Evolutionary conservation across 2,888 invertebrate species (phyloP).

Genomic region (Podotricha telesiphe): DNA sequence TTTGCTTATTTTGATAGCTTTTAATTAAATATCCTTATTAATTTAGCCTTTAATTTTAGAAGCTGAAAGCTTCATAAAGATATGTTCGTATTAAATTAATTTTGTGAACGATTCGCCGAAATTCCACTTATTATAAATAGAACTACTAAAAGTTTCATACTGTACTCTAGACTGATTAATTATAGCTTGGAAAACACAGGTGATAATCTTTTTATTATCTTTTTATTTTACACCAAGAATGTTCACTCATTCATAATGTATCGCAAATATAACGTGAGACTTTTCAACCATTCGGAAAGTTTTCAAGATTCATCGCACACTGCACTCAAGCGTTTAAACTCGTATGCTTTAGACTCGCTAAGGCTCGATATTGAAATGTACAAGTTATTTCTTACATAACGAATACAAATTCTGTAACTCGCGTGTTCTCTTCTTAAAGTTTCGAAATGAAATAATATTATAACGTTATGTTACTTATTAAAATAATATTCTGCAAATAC

Average conservation of each 20-base stretch:
- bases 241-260: not conserved
- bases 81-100: slow-evolving; percentile 27
- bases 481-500: not conserved
- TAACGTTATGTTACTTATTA: no score
- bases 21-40: slow-evolving; percentile 50
- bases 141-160: not conserved
- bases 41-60: slow-evolving; percentile 46
- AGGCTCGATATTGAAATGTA: slow-evolving; percentile 13
- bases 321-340: slow-evolving; percentile 20
- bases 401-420: not conserved
- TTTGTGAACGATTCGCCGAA: not conserved
- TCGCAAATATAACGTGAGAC: slow-evolving; percentile 19
- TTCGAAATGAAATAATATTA: no score
- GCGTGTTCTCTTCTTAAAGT: no score
- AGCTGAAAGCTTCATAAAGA: slow-evolving; percentile 42
- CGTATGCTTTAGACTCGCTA: not conserved
- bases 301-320: slow-evolving; percentile 15
- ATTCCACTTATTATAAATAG: not conserved
- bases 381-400: slow-evolving; percentile 1
- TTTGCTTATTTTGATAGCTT: slow-evolving; percentile 41
- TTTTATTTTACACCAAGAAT: slow-evolving; percentile 14
- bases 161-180: not conserved
- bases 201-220: no score
- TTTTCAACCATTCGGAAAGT: slow-evolving; percentile 16
- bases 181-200: not conserved